These are phyloP conservation scores for Antheraea assamensis DNA, from an alignment of 2,888 invertebrate genomes.

Conservation along the genomic window DNA sequence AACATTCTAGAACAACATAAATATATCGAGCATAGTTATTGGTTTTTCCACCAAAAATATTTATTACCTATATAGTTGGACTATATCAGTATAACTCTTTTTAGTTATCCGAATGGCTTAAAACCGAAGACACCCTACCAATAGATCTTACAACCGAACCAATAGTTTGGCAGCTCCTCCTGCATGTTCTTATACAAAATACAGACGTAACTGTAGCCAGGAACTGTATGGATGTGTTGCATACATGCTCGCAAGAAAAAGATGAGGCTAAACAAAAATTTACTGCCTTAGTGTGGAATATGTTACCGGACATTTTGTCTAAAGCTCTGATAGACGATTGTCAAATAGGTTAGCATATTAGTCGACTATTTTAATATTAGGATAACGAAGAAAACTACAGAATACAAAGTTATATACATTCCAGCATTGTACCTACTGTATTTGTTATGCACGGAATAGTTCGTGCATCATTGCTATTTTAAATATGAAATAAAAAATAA, in stretches of 20 bases:
- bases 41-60: neutral
- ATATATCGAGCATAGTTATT: neutral
- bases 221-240: conserved; percentile 60
- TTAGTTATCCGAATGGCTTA: conserved; percentile 71
- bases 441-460: no score
- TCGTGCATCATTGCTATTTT: no score
- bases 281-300: conserved; percentile 56
- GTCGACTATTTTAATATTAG: neutral
- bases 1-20: no score
- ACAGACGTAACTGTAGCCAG: conserved; percentile 42
- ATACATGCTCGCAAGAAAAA: conserved; percentile 54
- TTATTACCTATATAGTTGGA: neutral
- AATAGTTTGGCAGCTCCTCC: conserved; percentile 63
- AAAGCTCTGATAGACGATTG: conserved; percentile 59
- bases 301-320: conserved; percentile 62
- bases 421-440: no score
- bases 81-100: conserved; percentile 17
- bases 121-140: conserved; percentile 62
- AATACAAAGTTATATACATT: no score
- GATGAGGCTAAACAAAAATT: conserved; percentile 54
- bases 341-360: conserved; percentile 51
- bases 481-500: no score
- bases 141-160: conserved; percentile 56
- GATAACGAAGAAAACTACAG: no score
- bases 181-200: conserved; percentile 59